A percentile compares a stretch with the other conserved stretches of the same genome.
phyloP scores from a whole-genome alignment of 1,140 invertebrate species.

The Pararge aegeria region DNA sequence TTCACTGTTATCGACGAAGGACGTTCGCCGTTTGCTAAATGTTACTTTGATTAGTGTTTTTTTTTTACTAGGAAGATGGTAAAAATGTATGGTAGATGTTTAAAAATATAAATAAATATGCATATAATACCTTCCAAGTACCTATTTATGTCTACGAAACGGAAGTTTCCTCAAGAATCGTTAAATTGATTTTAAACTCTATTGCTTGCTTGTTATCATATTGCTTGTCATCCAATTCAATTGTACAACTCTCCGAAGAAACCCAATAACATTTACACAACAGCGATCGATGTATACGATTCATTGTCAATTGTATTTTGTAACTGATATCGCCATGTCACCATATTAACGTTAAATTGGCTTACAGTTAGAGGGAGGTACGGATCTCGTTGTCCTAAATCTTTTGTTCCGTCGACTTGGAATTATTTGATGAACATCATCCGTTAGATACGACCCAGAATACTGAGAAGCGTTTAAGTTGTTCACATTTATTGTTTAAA shows the following conservation, averaged over 20 bases:
- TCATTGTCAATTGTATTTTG: slow-evolving; percentile 21
- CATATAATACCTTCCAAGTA: no score
- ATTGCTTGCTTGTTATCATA: background rate
- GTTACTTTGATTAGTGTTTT: no score
- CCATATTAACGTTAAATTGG: slow-evolving; percentile 28
- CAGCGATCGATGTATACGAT: background rate
- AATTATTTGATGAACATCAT: slow-evolving; percentile 46
- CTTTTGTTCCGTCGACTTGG: slow-evolving; percentile 44
- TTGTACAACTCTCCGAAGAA: slow-evolving; percentile 4
- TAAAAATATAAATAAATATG: no score
- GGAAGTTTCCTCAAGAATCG: background rate
- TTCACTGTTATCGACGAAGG: no score
- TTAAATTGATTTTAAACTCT: no score
- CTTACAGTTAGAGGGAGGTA: slow-evolving; percentile 34
- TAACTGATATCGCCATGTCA: slow-evolving; percentile 5
- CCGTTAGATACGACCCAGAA: slow-evolving; percentile 37
- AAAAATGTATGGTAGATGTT: no score
- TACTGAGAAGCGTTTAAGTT: slow-evolving; percentile 21
- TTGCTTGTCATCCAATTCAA: slow-evolving; percentile 8
- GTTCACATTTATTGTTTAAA: slow-evolving; percentile 19
- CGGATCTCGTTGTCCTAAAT: slow-evolving; percentile 43
- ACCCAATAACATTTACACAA: slow-evolving; percentile 15
- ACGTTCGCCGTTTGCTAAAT: no score
- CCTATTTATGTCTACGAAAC: no score
- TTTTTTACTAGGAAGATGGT: no score